phyloP scores from a whole-genome alignment of 2,888 invertebrate species.

The Bugulina stolonifera region DNA sequence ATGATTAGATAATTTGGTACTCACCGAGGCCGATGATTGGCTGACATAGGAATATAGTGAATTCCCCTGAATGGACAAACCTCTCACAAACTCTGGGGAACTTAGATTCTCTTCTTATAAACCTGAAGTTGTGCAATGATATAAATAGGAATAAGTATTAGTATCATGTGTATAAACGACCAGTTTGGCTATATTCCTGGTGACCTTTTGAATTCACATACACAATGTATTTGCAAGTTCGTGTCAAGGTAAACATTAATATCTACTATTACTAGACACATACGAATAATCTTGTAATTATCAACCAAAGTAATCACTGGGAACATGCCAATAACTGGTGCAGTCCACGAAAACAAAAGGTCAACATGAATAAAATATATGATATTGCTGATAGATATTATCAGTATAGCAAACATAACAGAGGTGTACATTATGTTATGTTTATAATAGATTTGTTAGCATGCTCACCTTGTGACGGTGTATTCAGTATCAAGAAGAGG shows the following conservation, averaged over 20 bases:
- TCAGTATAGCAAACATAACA: neutral
- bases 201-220: too few species aligned
- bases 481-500: neutral
- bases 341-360: too few species aligned
- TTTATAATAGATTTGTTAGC: neutral
- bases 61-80: neutral
- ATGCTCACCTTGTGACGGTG: neutral
- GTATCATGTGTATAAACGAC: too few species aligned
- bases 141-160: neutral
- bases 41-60: slow-evolving; percentile 1
- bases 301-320: too few species aligned
- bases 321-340: too few species aligned
- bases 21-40: slow-evolving; percentile 19
- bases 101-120: neutral
- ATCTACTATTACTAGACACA: too few species aligned
- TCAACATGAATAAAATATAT: too few species aligned
- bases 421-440: neutral
- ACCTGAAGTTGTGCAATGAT: neutral
- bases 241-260: neutral
- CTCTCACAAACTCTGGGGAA: neutral
- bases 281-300: too few species aligned
- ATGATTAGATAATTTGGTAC: too few species aligned
- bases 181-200: too few species aligned
- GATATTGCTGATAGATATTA: too few species aligned
- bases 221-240: too few species aligned